Evolutionary conservation across 2,888 invertebrate genomes (phyloP), one percentile per base, ranked within the genome.

Genomic region (Melipona bicolor): DNA sequence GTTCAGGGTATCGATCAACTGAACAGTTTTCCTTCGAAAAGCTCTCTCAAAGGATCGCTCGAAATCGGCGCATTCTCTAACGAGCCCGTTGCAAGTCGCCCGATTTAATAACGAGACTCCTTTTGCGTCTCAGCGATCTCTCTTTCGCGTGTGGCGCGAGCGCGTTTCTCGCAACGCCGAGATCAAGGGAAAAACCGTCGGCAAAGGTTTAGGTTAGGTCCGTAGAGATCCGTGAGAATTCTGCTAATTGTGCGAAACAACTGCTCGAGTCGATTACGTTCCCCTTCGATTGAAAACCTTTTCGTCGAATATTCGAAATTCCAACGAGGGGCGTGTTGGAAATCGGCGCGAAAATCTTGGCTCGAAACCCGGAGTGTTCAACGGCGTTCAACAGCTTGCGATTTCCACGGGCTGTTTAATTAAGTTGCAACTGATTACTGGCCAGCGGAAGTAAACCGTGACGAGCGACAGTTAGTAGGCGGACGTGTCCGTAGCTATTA

Each of bases 371-470:
- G 1, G 27, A 27, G 27, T 27, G 24, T 24, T 24, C 24, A 49
- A 49, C 15, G 11, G 50, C 17, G n/a, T 17, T 3, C 32, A 32
- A 3, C 32, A 32, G 32, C 24, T 54, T 54, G 11, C 36, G 24
- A 67, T 71, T 59, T 65, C 70, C 24, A n/a, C 9, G 43, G 62
- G 49, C 32, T 50, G n/a, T n/a, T 32, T 32, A 65, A 65, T 81
- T 73, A 77, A 77, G 54, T 77, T 43, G 61, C 49, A 24, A 70
- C 27, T 70, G 83, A 81, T 83, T 83, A 74, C 72, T 54, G 61
- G 61, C 77, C 64, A 49, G 56, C 73, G 68, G 83, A 83, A 77
- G 83, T 74, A 74, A 83, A 74, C 73, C 54, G 65, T 74, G 77
- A 81, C 77, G 65, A 65, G 72, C 56, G 72, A 62, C 71, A 54